phyloP scores from a whole-genome alignment of 1,140 invertebrate species.

The Drosophila ambigua region DNA sequence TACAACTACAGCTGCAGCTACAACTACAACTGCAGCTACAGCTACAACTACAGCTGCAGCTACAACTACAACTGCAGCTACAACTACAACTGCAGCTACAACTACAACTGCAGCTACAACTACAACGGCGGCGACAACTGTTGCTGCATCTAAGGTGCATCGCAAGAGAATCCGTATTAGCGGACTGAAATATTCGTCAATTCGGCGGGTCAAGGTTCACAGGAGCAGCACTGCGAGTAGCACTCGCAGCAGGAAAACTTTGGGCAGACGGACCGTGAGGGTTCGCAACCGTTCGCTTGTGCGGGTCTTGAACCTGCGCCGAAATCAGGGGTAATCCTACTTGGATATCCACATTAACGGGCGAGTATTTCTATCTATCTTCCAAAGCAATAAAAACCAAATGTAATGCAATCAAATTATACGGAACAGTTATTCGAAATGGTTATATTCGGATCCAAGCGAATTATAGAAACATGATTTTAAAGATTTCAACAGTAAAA shows the following conservation, averaged over 20 bases:
- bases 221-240: conserved; percentile 2
- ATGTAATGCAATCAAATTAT: no score
- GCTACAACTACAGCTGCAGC: conserved; percentile 3
- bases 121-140: conserved; percentile 7
- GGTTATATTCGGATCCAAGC: no score
- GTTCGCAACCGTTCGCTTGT: neutral
- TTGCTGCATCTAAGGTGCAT: conserved; percentile 1
- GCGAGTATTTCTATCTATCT: no score
- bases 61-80: neutral
- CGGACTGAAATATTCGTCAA: neutral
- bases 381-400: no score
- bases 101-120: conserved; percentile 12
- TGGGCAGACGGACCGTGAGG: neutral
- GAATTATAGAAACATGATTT: no score
- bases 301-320: neutral
- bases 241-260: neutral
- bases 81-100: conserved; percentile 10
- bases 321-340: conserved; percentile 5
- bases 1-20: neutral
- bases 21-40: conserved; percentile 3
- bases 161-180: conserved; percentile 6
- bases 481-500: no score
- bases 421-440: no score
- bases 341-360: no score
- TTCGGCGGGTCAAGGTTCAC: conserved; percentile 3